Evolutionary conservation across 2,888 invertebrate species (phyloP).

Genomic region (Dicyrtomina minuta): DNA sequence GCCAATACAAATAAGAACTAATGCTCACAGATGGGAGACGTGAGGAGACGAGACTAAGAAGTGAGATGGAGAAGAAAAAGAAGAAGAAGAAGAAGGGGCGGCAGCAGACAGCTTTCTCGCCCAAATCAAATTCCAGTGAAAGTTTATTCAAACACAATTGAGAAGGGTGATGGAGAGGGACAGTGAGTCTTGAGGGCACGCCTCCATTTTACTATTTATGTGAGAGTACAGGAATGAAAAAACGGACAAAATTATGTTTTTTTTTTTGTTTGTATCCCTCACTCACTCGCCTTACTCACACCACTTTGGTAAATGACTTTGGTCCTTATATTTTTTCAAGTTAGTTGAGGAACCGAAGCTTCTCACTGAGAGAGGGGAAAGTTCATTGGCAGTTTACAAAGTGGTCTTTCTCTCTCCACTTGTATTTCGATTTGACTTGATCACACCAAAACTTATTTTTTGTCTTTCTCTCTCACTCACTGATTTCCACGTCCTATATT

Average conservation of each 20-base stretch:
- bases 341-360: neutral
- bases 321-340: neutral
- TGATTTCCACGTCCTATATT: too few relatives aligned
- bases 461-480: too few relatives aligned
- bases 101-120: neutral
- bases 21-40: neutral
- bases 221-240: too few relatives aligned
- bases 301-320: constrained; percentile 5
- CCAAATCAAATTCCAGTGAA: constrained; percentile 14
- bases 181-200: too few relatives aligned
- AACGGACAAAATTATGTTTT: too few relatives aligned
- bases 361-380: too few relatives aligned
- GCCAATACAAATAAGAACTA: neutral
- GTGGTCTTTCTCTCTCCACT: too few relatives aligned
- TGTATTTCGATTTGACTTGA: too few relatives aligned
- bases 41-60: neutral
- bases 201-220: neutral
- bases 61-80: neutral
- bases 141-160: constrained; percentile 17
- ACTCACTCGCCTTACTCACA: neutral
- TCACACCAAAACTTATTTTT: too few relatives aligned
- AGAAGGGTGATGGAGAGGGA: neutral
- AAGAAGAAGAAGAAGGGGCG: neutral
- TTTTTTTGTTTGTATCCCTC: too few relatives aligned
- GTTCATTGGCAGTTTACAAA: too few relatives aligned